Base-by-base conservation (phyloP, 2,113 vertebrate genomes). In the Butorides virescens region DNA sequence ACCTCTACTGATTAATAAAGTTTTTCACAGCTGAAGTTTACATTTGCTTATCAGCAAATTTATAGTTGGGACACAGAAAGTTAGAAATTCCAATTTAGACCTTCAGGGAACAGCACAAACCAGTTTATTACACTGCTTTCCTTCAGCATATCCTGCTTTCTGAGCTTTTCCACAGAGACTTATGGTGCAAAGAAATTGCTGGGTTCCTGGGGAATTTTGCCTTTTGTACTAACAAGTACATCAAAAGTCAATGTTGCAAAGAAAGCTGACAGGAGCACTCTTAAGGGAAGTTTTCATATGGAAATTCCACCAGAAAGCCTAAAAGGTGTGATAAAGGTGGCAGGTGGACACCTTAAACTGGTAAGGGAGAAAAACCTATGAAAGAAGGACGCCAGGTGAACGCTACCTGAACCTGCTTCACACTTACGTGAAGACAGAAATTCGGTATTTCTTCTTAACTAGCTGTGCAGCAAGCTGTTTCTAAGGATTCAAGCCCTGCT, bases 141-240 rank as follows among this genome's bases (percentile, higher is more conserved):
- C 27, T 79, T 88, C 79, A 58, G 39, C 32, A 58, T 50, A 80
- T 75, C 53, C 61, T 67, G 37, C 53, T 84, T 94, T 85, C 56
- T 55, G 37, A 88, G 39, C n/a, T 78, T 81, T 84, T 70, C 29
- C 26, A 46, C 27, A 29, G 27, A 73, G 36, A 84, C 12, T 92
- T 93, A 21, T 5, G 10, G 27, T 59, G n/a, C 13, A 70, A 86
- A 22, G 56, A 81, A 74, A 85, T 67, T 88, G 39, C 56, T 70
- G 20, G 10, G 18, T 53, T 95, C 20, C 86, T 61, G 47, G 26
- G 18, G 76, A 93, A 95, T 87, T 95, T 44, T 78, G 58, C 44
- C 86, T 93, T 86, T 88, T 87, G 39, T 87, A 66, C 79, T 95
- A 94, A 92, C 23, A 90, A 90, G 53, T 59, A 86, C 71, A 90